phyloP scores from a whole-genome alignment of 2,797 vertebrate species.

The Periparus ater region DNA sequence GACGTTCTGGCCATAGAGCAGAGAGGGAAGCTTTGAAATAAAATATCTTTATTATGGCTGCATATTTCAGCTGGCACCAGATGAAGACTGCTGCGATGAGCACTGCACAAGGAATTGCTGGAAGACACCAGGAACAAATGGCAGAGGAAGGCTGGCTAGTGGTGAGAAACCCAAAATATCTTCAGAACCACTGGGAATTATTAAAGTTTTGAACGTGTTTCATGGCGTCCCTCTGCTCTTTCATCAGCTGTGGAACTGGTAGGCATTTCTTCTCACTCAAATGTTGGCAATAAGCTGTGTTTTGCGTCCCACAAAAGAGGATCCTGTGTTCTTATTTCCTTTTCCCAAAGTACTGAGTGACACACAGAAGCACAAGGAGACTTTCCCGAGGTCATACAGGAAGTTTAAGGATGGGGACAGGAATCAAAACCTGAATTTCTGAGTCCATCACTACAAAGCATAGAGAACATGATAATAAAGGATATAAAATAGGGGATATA shows the following conservation, averaged over 20 bases:
- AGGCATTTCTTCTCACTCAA: neutral
- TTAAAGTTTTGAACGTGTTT: neutral
- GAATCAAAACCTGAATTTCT: neutral
- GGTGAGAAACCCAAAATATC: slow-evolving; percentile 35
- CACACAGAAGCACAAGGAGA: neutral
- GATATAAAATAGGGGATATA: neutral
- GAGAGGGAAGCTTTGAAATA: slow-evolving; percentile 16
- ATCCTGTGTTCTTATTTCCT: neutral
- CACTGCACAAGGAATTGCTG: slow-evolving; percentile 26
- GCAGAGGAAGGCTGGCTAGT: neutral
- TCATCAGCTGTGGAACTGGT: neutral
- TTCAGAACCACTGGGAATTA: neutral
- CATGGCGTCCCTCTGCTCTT: neutral
- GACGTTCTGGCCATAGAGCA: neutral
- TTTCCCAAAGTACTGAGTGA: neutral
- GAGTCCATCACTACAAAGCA: neutral
- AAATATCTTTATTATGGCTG: slow-evolving; percentile 44
- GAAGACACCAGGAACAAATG: slow-evolving; percentile 8
- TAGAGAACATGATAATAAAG: neutral
- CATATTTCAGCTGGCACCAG: slow-evolving; percentile 23
- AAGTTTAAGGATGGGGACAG: neutral
- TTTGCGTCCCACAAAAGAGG: neutral
- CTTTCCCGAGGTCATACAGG: neutral
- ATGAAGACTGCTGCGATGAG: neutral
- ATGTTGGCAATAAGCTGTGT: neutral